Base-by-base conservation (phyloP, 2,888 invertebrate genomes). In the Strigamia crassipes region DNA sequence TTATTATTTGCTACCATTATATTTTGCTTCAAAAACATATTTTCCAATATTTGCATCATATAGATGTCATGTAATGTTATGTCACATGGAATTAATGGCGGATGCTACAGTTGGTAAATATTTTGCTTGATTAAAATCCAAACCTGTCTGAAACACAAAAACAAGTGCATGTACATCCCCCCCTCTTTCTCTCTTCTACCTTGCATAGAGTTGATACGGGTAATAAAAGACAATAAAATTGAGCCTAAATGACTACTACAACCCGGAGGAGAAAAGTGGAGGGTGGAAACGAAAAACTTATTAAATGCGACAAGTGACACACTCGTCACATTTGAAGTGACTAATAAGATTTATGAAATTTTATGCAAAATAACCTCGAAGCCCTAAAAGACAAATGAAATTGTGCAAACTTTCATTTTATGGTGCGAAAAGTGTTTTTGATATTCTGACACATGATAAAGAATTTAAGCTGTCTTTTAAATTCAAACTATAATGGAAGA, bases 381-480 rank as follows among this genome's bases (percentile, higher is more conserved):
- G 56, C 18, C 38, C 56, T n/a, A 56, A 56, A 56, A 18, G 56
- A 56, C 56, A 56, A 56, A 46, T 46, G 46, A 46, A 46, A 56
- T 56, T 56, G 15, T 56, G 56, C 56, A 56, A 56, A 56, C 56
- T 56, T 56, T 18, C 9, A n/a, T 56, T 56, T 56, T 18, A n/a
- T n/a, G 46, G 18, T 56, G 56, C n/a, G 56, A 56, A 56, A 56
- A 56, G 21, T 18, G 56, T 56, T n/a, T 18, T 18, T 56, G 56
- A 56, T 56, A 18, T n/a, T 18, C 56, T 56, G 21, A 56, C 56
- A 56, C 15, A 21, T 21, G 56, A 56, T 31, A 73, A 73, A 73
- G 31, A 73, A 73, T 73, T 27, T 73, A 73, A 61, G 18, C 21
- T 61, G 61, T 61, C 61, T 23, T 61, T 61, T 18, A 61, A 73